These are phyloP conservation scores for Gambelia wislizenii DNA, from an alignment of 2,797 vertebrate genomes.

Conservation along the genomic window DNA sequence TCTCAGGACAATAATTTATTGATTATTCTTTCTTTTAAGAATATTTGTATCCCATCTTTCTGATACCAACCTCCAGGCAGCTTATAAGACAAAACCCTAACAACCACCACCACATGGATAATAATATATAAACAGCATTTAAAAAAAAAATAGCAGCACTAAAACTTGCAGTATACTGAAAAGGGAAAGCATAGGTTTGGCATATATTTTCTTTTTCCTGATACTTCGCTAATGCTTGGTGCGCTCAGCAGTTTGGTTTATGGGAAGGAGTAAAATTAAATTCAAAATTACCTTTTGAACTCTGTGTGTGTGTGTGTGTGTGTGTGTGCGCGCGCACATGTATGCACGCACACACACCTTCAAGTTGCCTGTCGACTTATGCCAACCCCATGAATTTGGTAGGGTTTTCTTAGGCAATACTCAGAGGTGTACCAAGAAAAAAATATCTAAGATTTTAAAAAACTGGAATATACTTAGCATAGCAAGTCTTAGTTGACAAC, in stretches of 20 bases:
- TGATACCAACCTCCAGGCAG: not conserved
- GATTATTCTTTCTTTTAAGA: not conserved
- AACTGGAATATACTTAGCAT: not conserved
- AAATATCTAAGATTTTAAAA: not conserved
- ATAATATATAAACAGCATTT: not conserved
- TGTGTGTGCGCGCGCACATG: too few relatives aligned
- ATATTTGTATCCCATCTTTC: not conserved
- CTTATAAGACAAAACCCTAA: not conserved
- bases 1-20: constrained; percentile 18
- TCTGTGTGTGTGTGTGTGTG: too few relatives aligned
- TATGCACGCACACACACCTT: too few relatives aligned
- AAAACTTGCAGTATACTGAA: not conserved
- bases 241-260: not conserved
- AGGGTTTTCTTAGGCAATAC: not conserved
- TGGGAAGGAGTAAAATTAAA: not conserved
- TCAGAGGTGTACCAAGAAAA: not conserved
- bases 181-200: not conserved
- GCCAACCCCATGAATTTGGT: not conserved
- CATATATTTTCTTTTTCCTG: not conserved
- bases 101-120: not conserved
- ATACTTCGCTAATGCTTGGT: not conserved
- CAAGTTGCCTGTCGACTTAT: not conserved
- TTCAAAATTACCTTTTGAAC: too few relatives aligned
- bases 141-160: not conserved
- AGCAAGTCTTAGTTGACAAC: not conserved